phyloP scores from a whole-genome alignment of 1,140 invertebrate species.

The Wasmannia auropunctata region DNA sequence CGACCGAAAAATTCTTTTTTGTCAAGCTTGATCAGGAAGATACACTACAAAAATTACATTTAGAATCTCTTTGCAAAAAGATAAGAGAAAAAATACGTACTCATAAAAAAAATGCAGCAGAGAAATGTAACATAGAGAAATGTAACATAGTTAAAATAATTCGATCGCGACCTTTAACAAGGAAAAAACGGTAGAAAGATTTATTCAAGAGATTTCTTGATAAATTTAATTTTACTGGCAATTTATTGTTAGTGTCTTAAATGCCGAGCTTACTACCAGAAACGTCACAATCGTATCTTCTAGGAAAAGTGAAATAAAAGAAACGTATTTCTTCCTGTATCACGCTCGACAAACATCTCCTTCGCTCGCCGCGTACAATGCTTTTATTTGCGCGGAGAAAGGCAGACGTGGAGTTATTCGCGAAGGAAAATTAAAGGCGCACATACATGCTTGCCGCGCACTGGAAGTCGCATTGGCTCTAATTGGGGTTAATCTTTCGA shows the following conservation, averaged over 20 bases:
- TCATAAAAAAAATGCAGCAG: too few species aligned
- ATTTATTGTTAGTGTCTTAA: not conserved
- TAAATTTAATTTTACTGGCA: not conserved
- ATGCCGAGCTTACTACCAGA: not conserved
- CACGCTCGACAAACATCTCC: not conserved
- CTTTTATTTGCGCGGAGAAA: constrained; percentile 33
- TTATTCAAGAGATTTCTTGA: too few species aligned
- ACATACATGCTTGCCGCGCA: not conserved
- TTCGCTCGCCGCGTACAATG: not conserved
- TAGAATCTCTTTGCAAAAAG: not conserved
- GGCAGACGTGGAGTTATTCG: constrained; percentile 4
- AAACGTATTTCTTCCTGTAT: not conserved
- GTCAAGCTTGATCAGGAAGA: not conserved
- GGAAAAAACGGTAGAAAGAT: too few species aligned
- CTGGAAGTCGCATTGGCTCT: constrained; percentile 38
- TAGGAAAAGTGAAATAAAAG: not conserved
- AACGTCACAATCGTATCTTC: not conserved
- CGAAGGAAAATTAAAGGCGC: constrained; percentile 48
- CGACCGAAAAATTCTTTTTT: not conserved
- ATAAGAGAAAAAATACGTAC: not conserved
- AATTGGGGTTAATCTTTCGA: constrained; percentile 69
- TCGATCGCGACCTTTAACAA: too few species aligned
- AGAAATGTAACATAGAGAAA: too few species aligned
- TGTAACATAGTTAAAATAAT: too few species aligned
- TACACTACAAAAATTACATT: not conserved